phyloP scores from a whole-genome alignment of 2,113 vertebrate genomes.

The Podiceps cristatus region DNA sequence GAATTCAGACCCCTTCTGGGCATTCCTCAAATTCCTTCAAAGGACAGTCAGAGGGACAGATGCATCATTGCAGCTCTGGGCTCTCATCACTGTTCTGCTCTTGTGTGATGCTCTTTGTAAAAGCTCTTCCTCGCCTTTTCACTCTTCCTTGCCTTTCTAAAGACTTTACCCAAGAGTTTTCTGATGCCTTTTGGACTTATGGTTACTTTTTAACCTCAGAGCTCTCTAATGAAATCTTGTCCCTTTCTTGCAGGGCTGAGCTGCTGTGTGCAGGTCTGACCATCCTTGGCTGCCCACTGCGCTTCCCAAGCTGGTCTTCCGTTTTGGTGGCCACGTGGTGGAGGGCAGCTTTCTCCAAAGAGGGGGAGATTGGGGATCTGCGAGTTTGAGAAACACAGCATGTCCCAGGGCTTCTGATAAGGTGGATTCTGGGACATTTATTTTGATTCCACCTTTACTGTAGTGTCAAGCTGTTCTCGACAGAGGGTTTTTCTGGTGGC shows the following conservation, averaged over 20 bases:
- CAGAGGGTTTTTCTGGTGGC: not conserved
- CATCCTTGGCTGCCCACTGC: not conserved
- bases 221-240: not conserved
- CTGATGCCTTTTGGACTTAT: not conserved
- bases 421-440: not conserved
- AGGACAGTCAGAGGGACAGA: not conserved
- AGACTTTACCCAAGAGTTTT: not conserved
- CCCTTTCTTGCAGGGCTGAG: not conserved
- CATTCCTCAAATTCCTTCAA: slow-evolving; percentile 6
- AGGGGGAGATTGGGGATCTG: not conserved
- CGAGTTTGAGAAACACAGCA: not conserved
- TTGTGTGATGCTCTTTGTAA: not conserved
- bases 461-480: not conserved
- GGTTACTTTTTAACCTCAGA: not conserved
- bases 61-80: not conserved
- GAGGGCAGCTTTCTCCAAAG: not conserved
- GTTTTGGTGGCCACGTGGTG: fast-evolving
- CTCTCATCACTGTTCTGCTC: not conserved
- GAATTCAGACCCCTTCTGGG: not conserved
- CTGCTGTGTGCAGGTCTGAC: not conserved
- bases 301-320: not conserved
- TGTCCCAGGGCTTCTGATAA: not conserved
- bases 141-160: not conserved
- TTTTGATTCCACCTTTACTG: not conserved
- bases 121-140: not conserved